Base-by-base conservation (phyloP, 2,113 vertebrate species). In the Sinocyclocheilus grahami region DNA sequence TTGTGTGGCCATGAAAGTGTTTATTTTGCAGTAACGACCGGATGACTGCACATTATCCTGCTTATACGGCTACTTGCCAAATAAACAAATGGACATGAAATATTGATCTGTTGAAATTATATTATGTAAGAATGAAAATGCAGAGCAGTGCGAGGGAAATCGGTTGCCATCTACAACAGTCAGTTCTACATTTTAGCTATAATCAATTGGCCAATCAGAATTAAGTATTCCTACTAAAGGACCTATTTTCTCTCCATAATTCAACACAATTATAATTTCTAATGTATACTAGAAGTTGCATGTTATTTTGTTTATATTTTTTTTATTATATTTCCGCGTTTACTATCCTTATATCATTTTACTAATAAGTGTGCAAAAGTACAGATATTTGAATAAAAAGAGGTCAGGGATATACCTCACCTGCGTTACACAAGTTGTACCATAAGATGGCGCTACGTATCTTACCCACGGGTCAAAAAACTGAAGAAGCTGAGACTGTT, bases 381-480 rank as follows among this genome's bases (percentile, higher is more conserved):
- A 37, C 18, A 55, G 16, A 55, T 55, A 55, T 55, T 20, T 55
- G 53, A 55, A 4, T 53, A 53, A 58, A 58, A 58, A 58, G 18
- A 60, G 58, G 7, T 60, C 58, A 62, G 8, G 18, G 18, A 16
- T 1, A 9, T 7, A 16, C 48, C 24, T 77, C 48, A 10, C 6
- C 20, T 62, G 58, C 58, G 58, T 62, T 39, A 48, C 60, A 65
- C n/a, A 46, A 24, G 22, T 12, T 46, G 9, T 46, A 24, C 39
- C 79, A 82, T 39, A 46, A 48, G 79, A 82, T 82, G 60, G 79
- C 79, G 79, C 39, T 20, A 14, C 46, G 14, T 27, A 30, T 67
- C 79, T 82, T 30, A 81, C n/a, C 58, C 60, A 27, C 14, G 6
- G 7, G 13, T 65, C 37, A 65, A 20, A 12, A 46, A 81, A 51